Evolutionary conservation across 2,888 invertebrate species (phyloP), one percentile per base, ranked within the genome.

Genomic region (Rhingia campestris): DNA sequence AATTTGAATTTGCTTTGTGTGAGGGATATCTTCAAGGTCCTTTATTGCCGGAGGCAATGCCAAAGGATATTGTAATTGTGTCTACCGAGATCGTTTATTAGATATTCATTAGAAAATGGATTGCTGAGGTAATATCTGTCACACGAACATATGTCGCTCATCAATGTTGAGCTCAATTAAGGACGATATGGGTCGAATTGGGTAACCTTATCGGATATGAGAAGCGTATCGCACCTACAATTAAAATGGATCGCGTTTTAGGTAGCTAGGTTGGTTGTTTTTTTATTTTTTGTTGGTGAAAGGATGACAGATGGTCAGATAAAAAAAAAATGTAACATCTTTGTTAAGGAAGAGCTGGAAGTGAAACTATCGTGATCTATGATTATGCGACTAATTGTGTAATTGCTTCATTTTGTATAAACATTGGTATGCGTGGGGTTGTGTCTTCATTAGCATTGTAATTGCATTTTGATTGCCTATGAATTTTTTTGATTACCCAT

Each of bases 381-480:
- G 69, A 41, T 47, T 41, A 63, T 30, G 41, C 39, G 47, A 10
- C 37, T 76, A 76, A 76, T 76, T 76, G 75, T 3, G 32, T 76
- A 69, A 76, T 69, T 54, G 37, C 59, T 76, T 59, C 14, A 76
- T 76, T 61, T 54, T 41, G 63, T 63, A 9, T 6, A 22, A 56
- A 6, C 35, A 47, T 47, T 56, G 14, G 4, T 6, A n/a, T 7
- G 7, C 14, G 32, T 39, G 35, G 3, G 1, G 12, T 41, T 14
- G 30, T 69, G 47, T 63, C 67, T 54, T 54, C 67, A 69, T 69
- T 39, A 67, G 63, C 53, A 47, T 61, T 59, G 35, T 76, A 74
- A 74, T 64, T 45, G 47, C 54, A 54, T 69, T 76, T 76, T 76
- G 76, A 76, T 76, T 69, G 69, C 7, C 7, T 14, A 32, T 39